Percentiles rank a stretch among this genome's conserved stretches.
Evolutionary conservation across 2,888 invertebrate species (phyloP).

Genomic region (Eurois occulta): DNA sequence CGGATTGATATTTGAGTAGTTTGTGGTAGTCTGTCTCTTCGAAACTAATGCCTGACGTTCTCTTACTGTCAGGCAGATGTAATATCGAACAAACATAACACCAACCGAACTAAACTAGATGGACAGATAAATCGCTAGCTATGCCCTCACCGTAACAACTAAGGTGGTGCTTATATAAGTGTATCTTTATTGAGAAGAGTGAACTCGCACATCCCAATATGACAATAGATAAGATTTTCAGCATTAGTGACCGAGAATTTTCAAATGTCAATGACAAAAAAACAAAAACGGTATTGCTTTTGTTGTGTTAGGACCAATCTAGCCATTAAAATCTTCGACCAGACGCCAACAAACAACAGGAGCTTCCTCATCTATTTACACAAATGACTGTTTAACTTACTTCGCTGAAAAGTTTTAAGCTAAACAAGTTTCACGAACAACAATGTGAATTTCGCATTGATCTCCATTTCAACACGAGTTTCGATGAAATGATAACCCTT

Average conservation of each 20-base stretch:
- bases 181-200: neutral
- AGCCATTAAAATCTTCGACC: neutral
- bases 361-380: neutral
- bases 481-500: slow-evolving; percentile 22
- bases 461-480: slow-evolving; percentile 30
- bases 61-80: neutral
- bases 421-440: slow-evolving; percentile 7
- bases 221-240: neutral
- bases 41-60: neutral
- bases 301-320: neutral
- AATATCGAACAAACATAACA: neutral
- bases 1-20: neutral
- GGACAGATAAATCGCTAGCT: neutral
- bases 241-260: neutral
- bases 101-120: neutral
- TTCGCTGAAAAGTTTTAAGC: neutral
- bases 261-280: neutral
- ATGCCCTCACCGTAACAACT: neutral
- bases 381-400: neutral
- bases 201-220: neutral
- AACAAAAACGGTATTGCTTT: no score
- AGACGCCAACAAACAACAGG: neutral
- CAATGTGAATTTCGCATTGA: slow-evolving; percentile 4
- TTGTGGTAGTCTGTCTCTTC: neutral
- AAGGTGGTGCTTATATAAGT: neutral